phyloP scores from a whole-genome alignment of 2,113 vertebrate genomes.

The Hippocampus guttulatus region DNA sequence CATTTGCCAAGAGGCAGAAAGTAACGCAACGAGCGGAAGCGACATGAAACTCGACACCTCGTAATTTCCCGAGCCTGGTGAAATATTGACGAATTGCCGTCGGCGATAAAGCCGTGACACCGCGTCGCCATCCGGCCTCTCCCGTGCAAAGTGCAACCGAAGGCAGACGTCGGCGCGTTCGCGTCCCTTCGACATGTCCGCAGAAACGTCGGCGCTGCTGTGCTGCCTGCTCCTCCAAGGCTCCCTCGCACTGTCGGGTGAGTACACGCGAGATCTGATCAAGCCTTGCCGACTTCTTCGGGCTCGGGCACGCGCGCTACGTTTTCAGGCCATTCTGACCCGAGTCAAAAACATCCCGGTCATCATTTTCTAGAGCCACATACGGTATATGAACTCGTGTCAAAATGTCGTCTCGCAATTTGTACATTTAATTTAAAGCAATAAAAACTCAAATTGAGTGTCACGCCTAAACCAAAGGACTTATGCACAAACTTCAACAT shows the following conservation, averaged over 20 bases:
- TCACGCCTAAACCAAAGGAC: no score
- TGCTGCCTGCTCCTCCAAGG: constrained; percentile 32
- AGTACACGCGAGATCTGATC: no score
- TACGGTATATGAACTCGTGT: no score
- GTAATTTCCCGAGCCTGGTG: not conserved
- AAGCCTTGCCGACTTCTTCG: no score
- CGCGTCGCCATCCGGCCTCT: not conserved
- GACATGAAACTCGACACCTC: not conserved
- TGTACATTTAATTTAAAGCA: no score
- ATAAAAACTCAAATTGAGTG: no score
- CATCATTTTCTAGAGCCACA: no score
- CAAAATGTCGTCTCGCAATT: no score
- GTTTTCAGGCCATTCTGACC: not conserved
- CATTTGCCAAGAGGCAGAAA: not conserved
- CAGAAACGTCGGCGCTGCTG: constrained; percentile 20
- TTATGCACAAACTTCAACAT: no score
- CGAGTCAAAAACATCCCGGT: no score
- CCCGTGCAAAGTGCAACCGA: not conserved
- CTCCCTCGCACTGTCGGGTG: constrained; percentile 45
- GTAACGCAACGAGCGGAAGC: not conserved
- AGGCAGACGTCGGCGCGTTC: not conserved
- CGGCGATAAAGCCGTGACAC: not conserved
- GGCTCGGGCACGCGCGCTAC: no score
- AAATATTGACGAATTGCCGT: not conserved
- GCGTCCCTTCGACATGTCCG: constrained; percentile 39